phyloP scores from a whole-genome alignment of 2,888 invertebrate genomes.

The Cyaniris semiargus region DNA sequence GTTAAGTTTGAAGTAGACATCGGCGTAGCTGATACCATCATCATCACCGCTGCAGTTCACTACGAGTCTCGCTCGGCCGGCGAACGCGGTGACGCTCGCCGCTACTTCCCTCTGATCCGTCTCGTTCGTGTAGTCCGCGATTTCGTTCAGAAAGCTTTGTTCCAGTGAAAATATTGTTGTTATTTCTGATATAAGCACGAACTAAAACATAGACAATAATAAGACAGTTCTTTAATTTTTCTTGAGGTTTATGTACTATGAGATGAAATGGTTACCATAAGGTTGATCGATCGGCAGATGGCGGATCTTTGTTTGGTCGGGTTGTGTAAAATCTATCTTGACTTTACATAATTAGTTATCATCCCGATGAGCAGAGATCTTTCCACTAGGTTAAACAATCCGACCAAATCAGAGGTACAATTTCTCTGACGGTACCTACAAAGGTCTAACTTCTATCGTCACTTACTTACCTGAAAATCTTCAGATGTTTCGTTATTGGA shows the following conservation, averaged over 20 bases:
- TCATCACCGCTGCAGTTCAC: constrained; percentile 54
- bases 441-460: background rate
- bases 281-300: too few species aligned
- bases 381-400: too few species aligned
- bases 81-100: constrained; percentile 45
- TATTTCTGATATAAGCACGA: constrained; percentile 52
- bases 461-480: constrained; percentile 47
- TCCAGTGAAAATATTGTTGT: constrained; percentile 57
- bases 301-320: too few species aligned
- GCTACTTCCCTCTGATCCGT: constrained; percentile 52
- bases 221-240: too few species aligned
- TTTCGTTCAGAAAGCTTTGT: constrained; percentile 59
- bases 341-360: too few species aligned
- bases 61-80: constrained; percentile 56
- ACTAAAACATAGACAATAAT: constrained; percentile 48
- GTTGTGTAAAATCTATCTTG: too few species aligned
- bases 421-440: too few species aligned
- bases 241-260: too few species aligned
- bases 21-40: constrained; percentile 52
- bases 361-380: too few species aligned
- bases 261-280: too few species aligned
- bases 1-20: constrained; percentile 52
- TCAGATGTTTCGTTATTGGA: constrained; percentile 42
- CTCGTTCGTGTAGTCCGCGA: constrained; percentile 59
- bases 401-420: too few species aligned